phyloP scores from a whole-genome alignment of 2,113 vertebrate species.

The Vombatus ursinus region DNA sequence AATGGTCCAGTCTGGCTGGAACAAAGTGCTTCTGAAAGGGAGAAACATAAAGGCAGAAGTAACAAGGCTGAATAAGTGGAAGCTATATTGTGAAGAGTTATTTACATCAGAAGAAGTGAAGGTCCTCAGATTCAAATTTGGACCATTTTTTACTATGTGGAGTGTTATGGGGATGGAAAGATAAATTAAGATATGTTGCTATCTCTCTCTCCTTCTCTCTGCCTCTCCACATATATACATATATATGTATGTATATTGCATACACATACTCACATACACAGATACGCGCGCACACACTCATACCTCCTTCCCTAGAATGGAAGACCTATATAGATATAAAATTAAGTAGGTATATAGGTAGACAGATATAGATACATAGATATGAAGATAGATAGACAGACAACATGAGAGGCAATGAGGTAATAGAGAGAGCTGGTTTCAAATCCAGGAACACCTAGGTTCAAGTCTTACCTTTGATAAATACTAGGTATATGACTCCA shows the following conservation, averaged over 20 bases:
- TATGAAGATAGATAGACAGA: not conserved
- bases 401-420: not conserved
- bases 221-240: not conserved
- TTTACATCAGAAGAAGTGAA: not conserved
- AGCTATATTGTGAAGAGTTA: not conserved
- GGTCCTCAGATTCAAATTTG: not conserved
- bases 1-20: not conserved
- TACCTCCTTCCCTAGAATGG: not conserved
- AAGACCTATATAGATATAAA: not conserved
- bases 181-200: not conserved
- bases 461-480: not conserved
- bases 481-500: not conserved
- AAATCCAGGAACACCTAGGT: not conserved
- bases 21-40: not conserved
- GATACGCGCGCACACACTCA: not conserved
- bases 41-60: not conserved
- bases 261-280: too few relatives aligned
- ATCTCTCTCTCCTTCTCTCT: not conserved
- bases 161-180: not conserved
- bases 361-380: not conserved
- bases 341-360: not conserved
- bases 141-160: not conserved
- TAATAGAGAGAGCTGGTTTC: not conserved
- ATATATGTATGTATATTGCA: too few relatives aligned
- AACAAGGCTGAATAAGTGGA: not conserved